A percentile compares a stretch with the other conserved stretches of the same genome.
phyloP scores from a whole-genome alignment of 2,113 vertebrate species.

The Diphyllodes magnificus region DNA sequence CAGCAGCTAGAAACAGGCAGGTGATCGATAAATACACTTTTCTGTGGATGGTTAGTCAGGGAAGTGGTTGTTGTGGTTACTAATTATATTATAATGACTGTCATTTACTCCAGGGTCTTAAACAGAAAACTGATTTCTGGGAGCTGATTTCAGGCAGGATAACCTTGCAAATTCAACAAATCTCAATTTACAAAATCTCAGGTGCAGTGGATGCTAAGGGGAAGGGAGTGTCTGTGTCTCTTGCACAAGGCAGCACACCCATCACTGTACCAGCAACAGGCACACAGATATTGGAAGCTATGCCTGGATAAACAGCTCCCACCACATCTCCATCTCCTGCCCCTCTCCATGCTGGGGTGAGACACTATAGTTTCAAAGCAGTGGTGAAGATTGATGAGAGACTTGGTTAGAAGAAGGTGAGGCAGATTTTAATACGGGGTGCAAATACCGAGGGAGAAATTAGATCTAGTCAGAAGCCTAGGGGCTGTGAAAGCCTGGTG shows the following conservation, averaged over 20 bases:
- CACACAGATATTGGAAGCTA: background rate
- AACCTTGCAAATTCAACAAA: background rate
- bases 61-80: background rate
- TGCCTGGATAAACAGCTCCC: fast-evolving
- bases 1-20: background rate
- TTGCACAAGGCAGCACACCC: background rate
- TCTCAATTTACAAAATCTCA: background rate
- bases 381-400: no score
- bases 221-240: background rate
- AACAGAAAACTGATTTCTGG: background rate
- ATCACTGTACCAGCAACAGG: background rate
- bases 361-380: background rate
- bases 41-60: background rate
- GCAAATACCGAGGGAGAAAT: background rate
- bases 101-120: background rate
- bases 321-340: background rate
- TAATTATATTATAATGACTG: background rate
- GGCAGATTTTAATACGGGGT: background rate
- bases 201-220: background rate
- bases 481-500: background rate
- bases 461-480: background rate
- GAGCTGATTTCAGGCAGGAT: background rate
- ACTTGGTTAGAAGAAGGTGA: background rate
- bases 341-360: background rate
- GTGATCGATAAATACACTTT: background rate